These are phyloP conservation scores for Drosophila biarmipes DNA, from an alignment of 1,140 invertebrate genomes.

Conservation along the genomic window DNA sequence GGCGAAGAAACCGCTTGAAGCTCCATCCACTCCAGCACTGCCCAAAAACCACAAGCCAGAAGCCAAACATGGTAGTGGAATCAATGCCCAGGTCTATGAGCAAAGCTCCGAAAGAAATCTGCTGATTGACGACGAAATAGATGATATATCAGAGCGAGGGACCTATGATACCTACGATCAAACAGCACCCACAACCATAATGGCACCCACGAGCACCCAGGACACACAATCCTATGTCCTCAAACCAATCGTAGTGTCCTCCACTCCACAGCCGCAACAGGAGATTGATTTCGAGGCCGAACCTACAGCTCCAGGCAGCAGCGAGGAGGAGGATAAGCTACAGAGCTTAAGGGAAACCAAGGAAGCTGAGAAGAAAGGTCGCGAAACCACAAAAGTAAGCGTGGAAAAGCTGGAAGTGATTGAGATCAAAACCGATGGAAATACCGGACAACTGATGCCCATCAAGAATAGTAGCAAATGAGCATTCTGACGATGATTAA, in stretches of 20 bases:
- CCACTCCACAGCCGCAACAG: slow-evolving; percentile 60
- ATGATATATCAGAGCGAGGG: slow-evolving; percentile 76
- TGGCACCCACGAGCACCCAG: slow-evolving; percentile 40
- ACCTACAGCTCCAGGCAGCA: slow-evolving; percentile 26
- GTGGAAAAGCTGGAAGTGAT: slow-evolving; percentile 83
- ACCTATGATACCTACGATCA: slow-evolving; percentile 66
- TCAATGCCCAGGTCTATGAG: slow-evolving; percentile 78
- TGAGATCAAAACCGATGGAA: slow-evolving; percentile 80
- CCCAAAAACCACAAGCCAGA: slow-evolving; percentile 64
- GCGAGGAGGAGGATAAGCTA: slow-evolving; percentile 54
- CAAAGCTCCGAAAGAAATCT: slow-evolving; percentile 81
- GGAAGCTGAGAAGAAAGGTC: slow-evolving; percentile 39
- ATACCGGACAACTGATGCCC: slow-evolving; percentile 79
- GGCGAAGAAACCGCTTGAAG: slow-evolving; percentile 53
- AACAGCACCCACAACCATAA: slow-evolving; percentile 56
- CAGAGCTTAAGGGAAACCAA: slow-evolving; percentile 66
- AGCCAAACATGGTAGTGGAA: slow-evolving; percentile 63
- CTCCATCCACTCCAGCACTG: slow-evolving; percentile 39
- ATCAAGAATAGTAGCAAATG: slow-evolving; percentile 39
- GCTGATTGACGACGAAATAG: slow-evolving; percentile 78
- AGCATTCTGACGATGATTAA: slow-evolving; percentile 9
- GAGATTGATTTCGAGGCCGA: slow-evolving; percentile 47
- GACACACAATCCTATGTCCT: slow-evolving; percentile 50
- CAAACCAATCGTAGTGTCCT: slow-evolving; percentile 68
- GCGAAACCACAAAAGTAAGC: slow-evolving; percentile 66